These are phyloP conservation scores for Trochalopteron elliotii DNA, from an alignment of 2,113 vertebrate genomes.

Conservation along the genomic window DNA sequence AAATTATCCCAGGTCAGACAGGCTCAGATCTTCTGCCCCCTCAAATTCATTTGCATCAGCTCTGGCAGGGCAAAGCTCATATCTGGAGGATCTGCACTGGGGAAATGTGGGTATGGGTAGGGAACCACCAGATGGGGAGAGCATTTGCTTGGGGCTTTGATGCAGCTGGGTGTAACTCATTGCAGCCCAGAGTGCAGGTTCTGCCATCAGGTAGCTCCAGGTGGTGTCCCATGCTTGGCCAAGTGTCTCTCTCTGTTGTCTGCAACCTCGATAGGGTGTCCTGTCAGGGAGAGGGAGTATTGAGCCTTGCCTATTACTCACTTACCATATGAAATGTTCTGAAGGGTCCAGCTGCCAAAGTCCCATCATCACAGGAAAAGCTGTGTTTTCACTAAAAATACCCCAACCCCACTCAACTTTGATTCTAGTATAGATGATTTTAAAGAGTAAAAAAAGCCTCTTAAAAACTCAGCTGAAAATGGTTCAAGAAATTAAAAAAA, in stretches of 20 bases:
- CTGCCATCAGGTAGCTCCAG: background rate
- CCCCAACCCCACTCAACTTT: background rate
- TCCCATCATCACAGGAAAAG: background rate
- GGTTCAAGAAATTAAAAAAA: background rate
- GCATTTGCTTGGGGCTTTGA: background rate
- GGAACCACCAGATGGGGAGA: background rate
- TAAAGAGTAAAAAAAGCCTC: background rate
- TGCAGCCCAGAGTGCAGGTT: background rate
- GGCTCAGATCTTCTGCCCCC: slow-evolving; percentile 53
- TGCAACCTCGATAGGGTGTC: background rate
- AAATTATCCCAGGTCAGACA: slow-evolving; percentile 60
- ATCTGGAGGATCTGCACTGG: background rate
- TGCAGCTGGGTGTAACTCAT: background rate
- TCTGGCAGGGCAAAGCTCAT: background rate
- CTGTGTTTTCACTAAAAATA: background rate
- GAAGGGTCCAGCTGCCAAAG: background rate
- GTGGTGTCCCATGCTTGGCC: background rate
- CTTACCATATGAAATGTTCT: background rate
- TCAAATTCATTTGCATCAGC: slow-evolving; percentile 38
- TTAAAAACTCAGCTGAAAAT: background rate
- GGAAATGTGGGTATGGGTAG: background rate
- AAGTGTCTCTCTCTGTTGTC: background rate
- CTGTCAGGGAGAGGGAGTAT: background rate
- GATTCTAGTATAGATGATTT: background rate
- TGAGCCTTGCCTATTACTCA: background rate